Conservation (phyloP, 2,888 invertebrate species). For the Heliothis peltigera region DNA sequence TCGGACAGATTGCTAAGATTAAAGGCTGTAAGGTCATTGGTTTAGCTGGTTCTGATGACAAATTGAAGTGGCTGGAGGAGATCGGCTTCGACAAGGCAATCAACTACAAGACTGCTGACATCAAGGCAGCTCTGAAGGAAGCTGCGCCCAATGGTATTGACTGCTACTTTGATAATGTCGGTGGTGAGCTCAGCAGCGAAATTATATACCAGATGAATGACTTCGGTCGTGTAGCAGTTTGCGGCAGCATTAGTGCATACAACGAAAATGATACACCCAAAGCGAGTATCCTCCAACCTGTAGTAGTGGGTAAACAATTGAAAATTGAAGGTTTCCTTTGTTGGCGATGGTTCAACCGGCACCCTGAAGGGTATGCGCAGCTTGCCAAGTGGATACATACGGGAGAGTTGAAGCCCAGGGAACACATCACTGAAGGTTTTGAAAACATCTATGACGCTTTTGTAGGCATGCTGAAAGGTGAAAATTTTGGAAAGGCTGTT, state of each 20-base stretch:
- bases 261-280: slow-evolving; percentile 72
- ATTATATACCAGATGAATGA: slow-evolving; percentile 90
- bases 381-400: too few relatives aligned
- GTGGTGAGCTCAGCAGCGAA: slow-evolving; percentile 90
- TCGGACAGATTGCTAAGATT: slow-evolving; percentile 94
- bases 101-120: slow-evolving; percentile 91
- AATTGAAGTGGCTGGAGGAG: slow-evolving; percentile 86
- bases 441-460: too few relatives aligned
- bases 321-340: slow-evolving; percentile 91
- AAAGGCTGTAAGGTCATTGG: slow-evolving; percentile 92
- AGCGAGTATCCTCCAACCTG: slow-evolving; percentile 86
- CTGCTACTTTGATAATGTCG: slow-evolving; percentile 94
- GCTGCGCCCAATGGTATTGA: slow-evolving; percentile 91
- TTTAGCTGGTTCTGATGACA: slow-evolving; percentile 89
- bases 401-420: too few relatives aligned
- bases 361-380: slow-evolving; percentile 89
- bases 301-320: slow-evolving; percentile 89
- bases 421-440: too few relatives aligned
- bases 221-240: slow-evolving; percentile 89
- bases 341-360: slow-evolving; percentile 87
- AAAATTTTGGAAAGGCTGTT: too few relatives aligned
- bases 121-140: slow-evolving; percentile 86
- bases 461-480: too few relatives aligned
- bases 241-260: slow-evolving; percentile 79
- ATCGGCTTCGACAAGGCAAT: slow-evolving; percentile 92